Base-by-base conservation (phyloP, 2,797 vertebrate genomes). In the Phataginus tetradactyla region DNA sequence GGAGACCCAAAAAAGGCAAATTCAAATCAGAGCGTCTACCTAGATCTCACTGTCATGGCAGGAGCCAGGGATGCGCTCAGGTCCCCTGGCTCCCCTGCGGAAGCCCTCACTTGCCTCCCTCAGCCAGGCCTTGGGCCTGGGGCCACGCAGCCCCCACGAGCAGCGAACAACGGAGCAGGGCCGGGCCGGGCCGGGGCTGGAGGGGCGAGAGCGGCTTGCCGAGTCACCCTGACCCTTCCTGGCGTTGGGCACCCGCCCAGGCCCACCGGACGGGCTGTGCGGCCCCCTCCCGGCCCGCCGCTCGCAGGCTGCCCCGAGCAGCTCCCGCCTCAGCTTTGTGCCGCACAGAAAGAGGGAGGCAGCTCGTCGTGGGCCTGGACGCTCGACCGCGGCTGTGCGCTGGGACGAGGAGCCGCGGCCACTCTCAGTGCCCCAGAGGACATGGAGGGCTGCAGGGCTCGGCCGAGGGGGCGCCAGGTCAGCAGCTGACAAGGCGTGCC, bases 1-100 rank as follows among this genome's bases (percentile, higher is more conserved):
- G 57, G 21, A 57, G 57, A 90, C 75, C 55, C 68, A 69, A 37
- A 80, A 72, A 39, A 84, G 84, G 59, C 42, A 84, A 93, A 95
- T 96, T 92, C 97, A 95, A 90, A 95, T 96, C 83, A 79, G 84
- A 94, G 64, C 53, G 68, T 90, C 53, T 80, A 68, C 77, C 77
- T 71, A 59, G 91, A 87, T 51, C 53, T 79, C n/a, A 86, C 20
- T 66, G 61, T 66, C 86, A 53, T 66, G 42, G 80, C 42, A 17
- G 57, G 69, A 97, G 86, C 88, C 12, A 20, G 64, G 88, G 83
- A 77, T 2, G 34, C 93, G 94, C 71, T 53, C 37, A 45, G 68
- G 1, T 59, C 7, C 39, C 34, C 34, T 4, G 37, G 4, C 21
- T 29, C 42, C 80, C n/a, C 6, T 7, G 17, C 17, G 10, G 72